Conservation (phyloP, 1,140 invertebrate species). For the Ridgeia piscesae region DNA sequence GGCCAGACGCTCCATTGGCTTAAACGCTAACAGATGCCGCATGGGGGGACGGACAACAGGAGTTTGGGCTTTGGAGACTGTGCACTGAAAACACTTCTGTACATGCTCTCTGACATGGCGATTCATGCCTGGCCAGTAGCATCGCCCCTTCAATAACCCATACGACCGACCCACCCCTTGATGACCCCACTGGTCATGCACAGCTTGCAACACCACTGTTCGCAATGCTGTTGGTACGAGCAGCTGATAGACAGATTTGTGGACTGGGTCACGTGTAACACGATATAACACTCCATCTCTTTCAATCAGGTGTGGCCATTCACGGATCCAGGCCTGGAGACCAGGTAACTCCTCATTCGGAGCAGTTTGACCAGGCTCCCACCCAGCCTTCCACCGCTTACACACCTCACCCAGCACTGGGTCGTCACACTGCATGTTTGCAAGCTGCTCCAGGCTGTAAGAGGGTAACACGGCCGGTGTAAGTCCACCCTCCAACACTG, state of each 20-base stretch:
- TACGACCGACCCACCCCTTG: not conserved
- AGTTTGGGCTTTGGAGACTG: not conserved
- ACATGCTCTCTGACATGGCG: not conserved
- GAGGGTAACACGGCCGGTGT: not conserved
- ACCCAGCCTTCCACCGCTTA: not conserved
- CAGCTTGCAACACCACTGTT: not conserved
- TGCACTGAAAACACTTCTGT: not conserved
- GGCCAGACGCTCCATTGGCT: not conserved
- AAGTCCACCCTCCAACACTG: not conserved
- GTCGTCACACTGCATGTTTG: not conserved
- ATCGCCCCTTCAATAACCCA: not conserved
- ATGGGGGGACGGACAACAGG: not conserved
- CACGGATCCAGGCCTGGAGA: not conserved
- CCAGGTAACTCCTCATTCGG: not conserved
- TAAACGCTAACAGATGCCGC: not conserved
- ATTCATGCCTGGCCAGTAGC: not conserved
- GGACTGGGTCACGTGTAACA: not conserved
- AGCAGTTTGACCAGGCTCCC: constrained; percentile 4
- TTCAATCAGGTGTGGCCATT: not conserved
- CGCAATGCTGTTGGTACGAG: not conserved
- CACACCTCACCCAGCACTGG: not conserved
- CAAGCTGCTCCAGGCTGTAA: not conserved
- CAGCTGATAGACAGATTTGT: not conserved
- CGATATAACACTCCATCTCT: not conserved
- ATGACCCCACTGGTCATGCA: too few relatives aligned